A percentile compares a stretch with the other conserved stretches of the same genome.
phyloP scores from a whole-genome alignment of 2,888 invertebrate species.

The Taphrorychus bicolor region DNA sequence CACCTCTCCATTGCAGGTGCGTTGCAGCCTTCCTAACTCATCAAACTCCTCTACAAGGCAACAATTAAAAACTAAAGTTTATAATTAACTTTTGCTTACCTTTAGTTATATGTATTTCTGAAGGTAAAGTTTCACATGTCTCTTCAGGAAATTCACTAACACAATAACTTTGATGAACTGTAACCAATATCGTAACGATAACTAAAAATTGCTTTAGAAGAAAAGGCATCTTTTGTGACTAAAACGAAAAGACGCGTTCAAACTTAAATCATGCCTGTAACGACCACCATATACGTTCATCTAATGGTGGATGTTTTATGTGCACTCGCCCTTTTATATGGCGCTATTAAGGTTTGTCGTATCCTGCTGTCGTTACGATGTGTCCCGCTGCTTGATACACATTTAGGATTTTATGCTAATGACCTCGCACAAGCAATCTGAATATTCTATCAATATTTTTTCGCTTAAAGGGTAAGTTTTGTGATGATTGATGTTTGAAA shows the following conservation, averaged over 20 bases:
- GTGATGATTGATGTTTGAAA: neutral
- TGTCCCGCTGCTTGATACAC: slow-evolving; percentile 29
- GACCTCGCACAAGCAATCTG: slow-evolving; percentile 1
- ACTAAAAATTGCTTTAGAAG: slow-evolving; percentile 37
- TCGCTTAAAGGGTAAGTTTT: too few species aligned
- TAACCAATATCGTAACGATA: neutral
- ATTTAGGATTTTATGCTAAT: slow-evolving; percentile 38
- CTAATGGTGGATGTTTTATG: slow-evolving; percentile 23
- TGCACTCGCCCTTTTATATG: slow-evolving; percentile 9
- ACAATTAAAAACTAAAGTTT: neutral
- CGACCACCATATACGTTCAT: slow-evolving; percentile 10
- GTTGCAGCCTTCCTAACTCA: slow-evolving; percentile 79
- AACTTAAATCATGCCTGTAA: slow-evolving; percentile 23
- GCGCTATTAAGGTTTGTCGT: slow-evolving; percentile 1
- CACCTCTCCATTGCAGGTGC: slow-evolving; percentile 90
- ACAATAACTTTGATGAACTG: slow-evolving; percentile 45
- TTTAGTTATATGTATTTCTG: slow-evolving; percentile 88
- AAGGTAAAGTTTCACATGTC: slow-evolving; percentile 84
- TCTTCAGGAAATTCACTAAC: slow-evolving; percentile 65
- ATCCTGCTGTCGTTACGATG: slow-evolving; percentile 28
- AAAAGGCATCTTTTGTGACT: slow-evolving; percentile 9
- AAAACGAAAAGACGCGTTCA: neutral
- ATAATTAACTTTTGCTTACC: slow-evolving; percentile 60
- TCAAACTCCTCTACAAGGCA: slow-evolving; percentile 87
- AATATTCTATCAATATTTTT: neutral